phyloP scores from a whole-genome alignment of 2,113 vertebrate species.

The Carettochelys insculpta region DNA sequence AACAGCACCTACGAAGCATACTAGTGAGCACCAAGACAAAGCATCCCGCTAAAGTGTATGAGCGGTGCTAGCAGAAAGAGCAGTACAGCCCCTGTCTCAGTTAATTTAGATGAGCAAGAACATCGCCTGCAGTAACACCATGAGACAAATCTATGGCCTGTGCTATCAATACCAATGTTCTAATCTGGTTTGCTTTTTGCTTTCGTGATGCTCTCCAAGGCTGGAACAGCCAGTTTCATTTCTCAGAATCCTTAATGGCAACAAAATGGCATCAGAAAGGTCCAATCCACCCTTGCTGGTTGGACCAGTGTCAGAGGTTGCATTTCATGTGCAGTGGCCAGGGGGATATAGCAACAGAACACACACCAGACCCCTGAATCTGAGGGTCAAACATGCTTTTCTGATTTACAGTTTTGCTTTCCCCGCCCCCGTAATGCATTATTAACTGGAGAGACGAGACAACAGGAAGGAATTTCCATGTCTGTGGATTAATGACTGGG shows the following conservation, averaged over 20 bases:
- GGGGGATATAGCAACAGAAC: slow-evolving; percentile 47
- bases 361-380: slow-evolving; percentile 18
- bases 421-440: slow-evolving; percentile 9
- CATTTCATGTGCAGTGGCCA: slow-evolving; percentile 19
- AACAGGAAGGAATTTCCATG: background rate
- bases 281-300: slow-evolving; percentile 19
- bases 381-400: slow-evolving; percentile 30
- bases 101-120: background rate
- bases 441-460: slow-evolving; percentile 21
- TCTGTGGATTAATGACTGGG: slow-evolving; percentile 32
- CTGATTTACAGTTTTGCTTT: slow-evolving; percentile 23
- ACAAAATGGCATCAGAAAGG: slow-evolving; percentile 14
- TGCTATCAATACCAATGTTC: background rate
- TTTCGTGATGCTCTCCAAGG: slow-evolving; percentile 20
- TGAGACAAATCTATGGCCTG: background rate
- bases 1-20: background rate
- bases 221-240: slow-evolving; percentile 36
- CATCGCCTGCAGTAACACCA: background rate
- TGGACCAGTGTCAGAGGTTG: slow-evolving; percentile 53
- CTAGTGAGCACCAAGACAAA: background rate
- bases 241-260: slow-evolving; percentile 12
- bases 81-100: background rate
- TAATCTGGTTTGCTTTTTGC: slow-evolving; percentile 12
- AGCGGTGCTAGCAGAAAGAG: slow-evolving; percentile 18
- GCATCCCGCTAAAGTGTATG: background rate